Conservation (phyloP, 2,113 vertebrate species). For the Prinia subflava region DNA sequence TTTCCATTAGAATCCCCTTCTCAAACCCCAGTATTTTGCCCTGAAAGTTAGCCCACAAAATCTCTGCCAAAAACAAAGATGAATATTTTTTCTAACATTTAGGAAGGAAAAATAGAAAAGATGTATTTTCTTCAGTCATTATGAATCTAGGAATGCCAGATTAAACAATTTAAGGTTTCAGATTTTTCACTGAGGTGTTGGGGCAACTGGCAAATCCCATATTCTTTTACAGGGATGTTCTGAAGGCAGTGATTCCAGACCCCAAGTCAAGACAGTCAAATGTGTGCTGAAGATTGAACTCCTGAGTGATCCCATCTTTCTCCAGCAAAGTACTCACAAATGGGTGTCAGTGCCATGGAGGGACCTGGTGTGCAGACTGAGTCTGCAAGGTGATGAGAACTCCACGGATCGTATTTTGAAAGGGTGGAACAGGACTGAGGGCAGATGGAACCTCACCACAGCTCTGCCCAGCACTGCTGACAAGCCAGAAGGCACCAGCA, state of each 20-base stretch:
- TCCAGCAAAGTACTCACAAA: not conserved
- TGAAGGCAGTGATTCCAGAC: not conserved
- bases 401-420: not conserved
- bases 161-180: constrained; percentile 3
- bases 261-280: not conserved
- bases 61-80: not conserved
- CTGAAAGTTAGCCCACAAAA: not conserved
- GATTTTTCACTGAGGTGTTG: not conserved
- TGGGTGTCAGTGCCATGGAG: fast-evolving
- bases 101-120: not conserved
- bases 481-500: not conserved
- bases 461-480: not conserved
- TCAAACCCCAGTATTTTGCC: not conserved
- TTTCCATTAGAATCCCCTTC: constrained; percentile 43
- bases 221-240: not conserved
- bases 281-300: not conserved
- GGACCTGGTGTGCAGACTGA: not conserved
- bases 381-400: not conserved
- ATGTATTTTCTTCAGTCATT: not conserved
- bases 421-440: not conserved
- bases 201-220: not conserved
- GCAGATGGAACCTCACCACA: not conserved
- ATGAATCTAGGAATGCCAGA: not conserved
- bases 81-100: not conserved
- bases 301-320: not conserved